Evolutionary conservation across 2,888 invertebrate species (phyloP).

Genomic region (Pyralis farinalis): DNA sequence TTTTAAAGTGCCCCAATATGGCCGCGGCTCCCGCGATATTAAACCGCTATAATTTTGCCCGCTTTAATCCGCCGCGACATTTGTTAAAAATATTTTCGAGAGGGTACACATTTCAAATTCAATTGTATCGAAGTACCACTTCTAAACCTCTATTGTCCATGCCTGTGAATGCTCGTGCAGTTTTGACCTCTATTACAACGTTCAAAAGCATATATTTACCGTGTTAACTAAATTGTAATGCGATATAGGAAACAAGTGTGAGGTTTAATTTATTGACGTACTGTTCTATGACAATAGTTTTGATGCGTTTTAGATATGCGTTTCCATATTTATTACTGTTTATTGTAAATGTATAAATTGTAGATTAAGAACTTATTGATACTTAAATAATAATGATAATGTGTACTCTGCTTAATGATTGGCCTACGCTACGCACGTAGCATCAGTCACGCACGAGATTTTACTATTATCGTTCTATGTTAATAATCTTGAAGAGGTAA

Average conservation of each 20-base stretch:
- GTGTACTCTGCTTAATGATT: no score
- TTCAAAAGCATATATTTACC: neutral
- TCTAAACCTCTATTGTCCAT: constrained; percentile 27
- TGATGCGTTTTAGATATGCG: constrained; percentile 25
- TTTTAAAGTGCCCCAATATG: constrained; percentile 74
- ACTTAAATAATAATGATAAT: no score
- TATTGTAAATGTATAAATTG: constrained; percentile 1
- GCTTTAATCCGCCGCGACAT: constrained; percentile 68
- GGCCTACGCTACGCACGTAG: no score
- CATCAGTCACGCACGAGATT: no score
- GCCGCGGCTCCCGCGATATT: constrained; percentile 41
- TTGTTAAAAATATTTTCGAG: constrained; percentile 72
- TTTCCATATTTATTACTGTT: constrained; percentile 16
- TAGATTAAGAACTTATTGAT: neutral
- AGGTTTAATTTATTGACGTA: constrained; percentile 35
- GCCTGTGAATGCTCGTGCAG: neutral
- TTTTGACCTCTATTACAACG: constrained; percentile 7
- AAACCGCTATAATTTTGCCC: constrained; percentile 45
- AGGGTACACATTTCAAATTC: constrained; percentile 70
- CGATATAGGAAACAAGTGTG: constrained; percentile 34
- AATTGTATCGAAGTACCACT: constrained; percentile 69
- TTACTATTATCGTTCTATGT: no score
- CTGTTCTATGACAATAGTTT: constrained; percentile 33
- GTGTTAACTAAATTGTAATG: constrained; percentile 16
- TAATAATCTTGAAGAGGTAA: no score